Base-by-base conservation (phyloP, 2,797 vertebrate species). In the Alcedo atthis region DNA sequence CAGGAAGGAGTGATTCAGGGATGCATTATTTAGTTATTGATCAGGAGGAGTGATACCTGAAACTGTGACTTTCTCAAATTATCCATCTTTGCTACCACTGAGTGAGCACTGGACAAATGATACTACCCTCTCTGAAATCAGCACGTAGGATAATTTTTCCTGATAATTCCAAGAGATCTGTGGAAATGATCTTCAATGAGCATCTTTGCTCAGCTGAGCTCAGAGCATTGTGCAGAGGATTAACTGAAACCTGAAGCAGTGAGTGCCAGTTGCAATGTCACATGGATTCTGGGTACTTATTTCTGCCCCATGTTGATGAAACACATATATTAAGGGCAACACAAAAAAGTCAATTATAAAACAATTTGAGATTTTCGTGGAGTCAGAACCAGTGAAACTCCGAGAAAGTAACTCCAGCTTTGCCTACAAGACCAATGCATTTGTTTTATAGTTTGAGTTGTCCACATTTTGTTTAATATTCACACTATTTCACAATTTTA, bases 271-370 rank as follows among this genome's bases (percentile, higher is more conserved):
- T 0, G 0, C 2, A 12, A 15, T 16, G 22, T 84, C 75, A 71
- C 0, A 0, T 26, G 30, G 2, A 1, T 68, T 76, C 48, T 49
- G 12, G 0, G 0, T 22, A 28, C 24, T 61, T 7, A 12, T 57
- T 77, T 87, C 40, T 2, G 0, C 28, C 62, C 46, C 40, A 74
- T 30, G 40, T 5, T 45, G 25, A 8, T 35, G 68, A 86, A 91
- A 91, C 7, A 42, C 10, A 73, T 59, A 76, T 64, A 81, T 42
- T 42, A 74, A 40, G 11, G 24, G 17, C 6, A 85, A 79, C 10
- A 53, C n/a, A 90, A 81, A 43, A 81, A 32, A 21, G 9, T 22
- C 6, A 54, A 40, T 57, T 51, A 12, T 8, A 58, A 84, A 84
- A 70, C 24, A 0, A 77, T 80, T 89, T 67, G 53, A 49, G 32